Percentiles rank a stretch among this genome's conserved stretches.
phyloP scores from a whole-genome alignment of 92 coral and sea anemone genomes.

The Blastomussa wellsi region DNA sequence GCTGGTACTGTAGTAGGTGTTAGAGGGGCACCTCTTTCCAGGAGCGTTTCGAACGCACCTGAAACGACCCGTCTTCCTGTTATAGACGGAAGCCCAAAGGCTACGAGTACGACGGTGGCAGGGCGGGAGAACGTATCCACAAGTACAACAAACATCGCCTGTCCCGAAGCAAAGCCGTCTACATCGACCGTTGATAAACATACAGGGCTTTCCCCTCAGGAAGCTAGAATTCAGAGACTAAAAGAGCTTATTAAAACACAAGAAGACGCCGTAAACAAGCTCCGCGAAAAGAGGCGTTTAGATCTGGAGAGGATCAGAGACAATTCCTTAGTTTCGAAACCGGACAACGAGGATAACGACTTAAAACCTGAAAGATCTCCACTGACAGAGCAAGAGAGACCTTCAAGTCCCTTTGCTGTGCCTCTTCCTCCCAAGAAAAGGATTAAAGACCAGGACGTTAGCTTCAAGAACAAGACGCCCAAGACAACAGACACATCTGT shows the following conservation, averaged over 20 bases:
- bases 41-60: neutral
- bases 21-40: neutral
- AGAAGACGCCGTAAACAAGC: conserved; percentile 77
- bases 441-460: conserved; percentile 12
- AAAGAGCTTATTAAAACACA: conserved; percentile 84
- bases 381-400: conserved; percentile 18
- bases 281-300: conserved; percentile 76
- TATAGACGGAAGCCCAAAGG: neutral
- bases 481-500: conserved; percentile 43
- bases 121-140: neutral
- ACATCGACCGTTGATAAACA: conserved; percentile 3
- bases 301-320: conserved; percentile 73
- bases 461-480: conserved; percentile 21
- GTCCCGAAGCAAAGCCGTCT: conserved; percentile 18
- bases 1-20: neutral
- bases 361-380: conserved; percentile 12
- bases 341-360: conserved; percentile 4
- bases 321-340: conserved; percentile 17
- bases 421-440: conserved; percentile 83
- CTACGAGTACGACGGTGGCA: neutral
- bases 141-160: neutral
- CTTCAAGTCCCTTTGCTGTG: conserved; percentile 64
- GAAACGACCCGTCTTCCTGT: conserved; percentile 1
- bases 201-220: conserved; percentile 77
- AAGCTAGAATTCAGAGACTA: conserved; percentile 81